Evolutionary conservation across 2,888 invertebrate genomes (phyloP).

Genomic region (Sesamia inferens): DNA sequence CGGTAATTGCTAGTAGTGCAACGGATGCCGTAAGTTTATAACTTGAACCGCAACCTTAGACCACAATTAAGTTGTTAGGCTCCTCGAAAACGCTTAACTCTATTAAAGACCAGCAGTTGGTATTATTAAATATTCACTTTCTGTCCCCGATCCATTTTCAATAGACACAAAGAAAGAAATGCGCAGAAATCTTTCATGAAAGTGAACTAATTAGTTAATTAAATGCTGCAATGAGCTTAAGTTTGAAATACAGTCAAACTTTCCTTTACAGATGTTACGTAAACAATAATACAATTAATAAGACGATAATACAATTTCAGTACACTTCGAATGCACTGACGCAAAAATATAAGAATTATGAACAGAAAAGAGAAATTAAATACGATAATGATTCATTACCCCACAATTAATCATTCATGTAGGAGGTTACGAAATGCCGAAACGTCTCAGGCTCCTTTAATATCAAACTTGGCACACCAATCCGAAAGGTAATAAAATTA

Average conservation of each 20-base stretch:
- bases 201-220: conserved; percentile 19
- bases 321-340: background rate
- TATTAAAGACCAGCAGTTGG: conserved; percentile 39
- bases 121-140: conserved; percentile 59
- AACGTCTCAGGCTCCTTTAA: background rate
- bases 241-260: background rate
- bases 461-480: conserved; percentile 4
- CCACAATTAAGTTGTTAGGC: conserved; percentile 68
- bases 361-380: background rate
- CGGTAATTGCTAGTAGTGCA: background rate
- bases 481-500: conserved; percentile 29
- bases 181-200: conserved; percentile 23
- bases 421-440: background rate
- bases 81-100: conserved; percentile 57
- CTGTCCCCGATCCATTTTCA: conserved; percentile 48
- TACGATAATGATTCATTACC: background rate
- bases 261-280: too few species aligned
- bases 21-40: conserved; percentile 2
- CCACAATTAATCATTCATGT: conserved; percentile 2
- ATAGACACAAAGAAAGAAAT: conserved; percentile 38
- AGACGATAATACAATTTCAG: background rate
- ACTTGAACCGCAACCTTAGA: conserved; percentile 26
- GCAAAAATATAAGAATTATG: background rate
- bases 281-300: background rate
- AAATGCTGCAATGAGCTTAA: background rate